Percentiles rank a stretch among this genome's conserved stretches.
These are phyloP conservation scores for Strigops habroptila DNA, from an alignment of 2,113 vertebrate species.

Conservation along the genomic window DNA sequence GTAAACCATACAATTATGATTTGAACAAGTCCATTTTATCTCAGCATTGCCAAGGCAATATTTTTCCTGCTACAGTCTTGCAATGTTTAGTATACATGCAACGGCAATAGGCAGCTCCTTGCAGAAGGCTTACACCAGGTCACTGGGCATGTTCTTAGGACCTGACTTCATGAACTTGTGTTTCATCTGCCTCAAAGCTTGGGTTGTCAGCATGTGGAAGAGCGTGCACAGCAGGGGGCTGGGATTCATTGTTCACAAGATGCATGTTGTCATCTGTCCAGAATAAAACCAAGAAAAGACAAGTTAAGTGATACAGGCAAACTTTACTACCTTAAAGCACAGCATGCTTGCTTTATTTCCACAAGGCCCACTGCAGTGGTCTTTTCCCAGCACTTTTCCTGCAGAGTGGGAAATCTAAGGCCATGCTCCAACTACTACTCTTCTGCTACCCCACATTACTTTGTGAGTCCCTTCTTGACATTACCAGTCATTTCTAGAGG, in stretches of 20 bases:
- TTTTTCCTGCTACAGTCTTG: slow-evolving; percentile 52
- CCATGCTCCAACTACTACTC: neutral
- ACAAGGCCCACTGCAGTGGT: neutral
- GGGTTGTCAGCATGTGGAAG: slow-evolving; percentile 84
- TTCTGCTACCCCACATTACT: neutral
- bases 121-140: slow-evolving; percentile 38
- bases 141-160: slow-evolving; percentile 48
- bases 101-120: slow-evolving; percentile 59
- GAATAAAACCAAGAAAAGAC: neutral
- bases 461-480: neutral
- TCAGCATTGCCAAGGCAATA: slow-evolving; percentile 44
- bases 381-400: neutral
- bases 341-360: neutral
- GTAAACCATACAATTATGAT: slow-evolving; percentile 57
- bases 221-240: slow-evolving; percentile 51
- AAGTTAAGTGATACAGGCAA: neutral
- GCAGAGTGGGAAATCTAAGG: neutral
- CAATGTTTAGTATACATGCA: neutral
- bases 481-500: neutral
- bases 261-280: slow-evolving; percentile 68
- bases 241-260: slow-evolving; percentile 69
- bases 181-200: slow-evolving; percentile 84
- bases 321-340: neutral
- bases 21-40: slow-evolving; percentile 50
- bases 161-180: slow-evolving; percentile 43